Base-by-base conservation (phyloP, 2,113 vertebrate genomes). In the Genyomyrus donnyi region DNA sequence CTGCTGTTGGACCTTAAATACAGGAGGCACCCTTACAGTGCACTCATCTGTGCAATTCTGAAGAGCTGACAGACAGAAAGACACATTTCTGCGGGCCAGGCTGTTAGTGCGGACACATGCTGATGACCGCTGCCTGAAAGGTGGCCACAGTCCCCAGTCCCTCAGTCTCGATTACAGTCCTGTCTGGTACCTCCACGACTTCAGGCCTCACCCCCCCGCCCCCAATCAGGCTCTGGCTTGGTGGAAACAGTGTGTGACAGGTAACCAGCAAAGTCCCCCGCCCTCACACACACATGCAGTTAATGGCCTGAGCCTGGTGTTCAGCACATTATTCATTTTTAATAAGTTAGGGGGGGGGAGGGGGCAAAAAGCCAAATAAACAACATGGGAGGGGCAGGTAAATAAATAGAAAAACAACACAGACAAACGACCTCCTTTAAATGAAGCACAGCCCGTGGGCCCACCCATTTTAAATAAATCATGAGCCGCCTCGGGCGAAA, bases 381-480 rank as follows among this genome's bases (percentile, higher is more conserved):
- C 50, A 90, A 80, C 45, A 85, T 21, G 27, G 56, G 17, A 46
- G 31, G 89, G 31, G 77, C n/a, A 53, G 50, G 52, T 70, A 92
- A 39, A 92, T 88, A 89, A 77, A 77, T 66, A 91, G 39, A 92
- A 93, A 80, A 91, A 88, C 91, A 93, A 94, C 91, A 93, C 91
- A 94, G 94, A 96, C 92, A 94, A 92, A 95, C 92, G 91, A 93
- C 95, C 92, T 90, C 91, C 92, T 95, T 95, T 96, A 91, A 95
- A 95, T 95, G 91, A 95, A 93, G 91, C 92, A 91, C 92, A 91
- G 93, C 95, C 95, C 94, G 90, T 93, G 94, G 95, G 95, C 92
- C 94, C 91, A 91, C 93, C 93, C 91, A 95, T 95, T 95, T 94
- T 95, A 95, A 96, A 96, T 96, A 96, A 96, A 96, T 96, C 94